Conservation (phyloP, 2,888 invertebrate species). For the Polymixis flavicincta region DNA sequence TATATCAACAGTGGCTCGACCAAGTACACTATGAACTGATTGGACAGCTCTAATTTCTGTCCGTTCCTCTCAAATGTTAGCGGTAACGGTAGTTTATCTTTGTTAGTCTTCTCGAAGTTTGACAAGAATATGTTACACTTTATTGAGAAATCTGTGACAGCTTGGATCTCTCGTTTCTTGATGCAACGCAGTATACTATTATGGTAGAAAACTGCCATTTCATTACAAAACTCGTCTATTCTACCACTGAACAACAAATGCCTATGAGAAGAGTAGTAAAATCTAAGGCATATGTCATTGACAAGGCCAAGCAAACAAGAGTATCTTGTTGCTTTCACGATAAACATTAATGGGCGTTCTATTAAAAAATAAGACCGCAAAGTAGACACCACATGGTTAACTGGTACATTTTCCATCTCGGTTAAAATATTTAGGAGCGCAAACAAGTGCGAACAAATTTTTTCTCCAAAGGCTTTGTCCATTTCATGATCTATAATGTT, state of each 20-base stretch:
- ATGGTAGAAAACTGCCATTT: conserved; percentile 60
- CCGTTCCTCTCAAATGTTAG: conserved; percentile 71
- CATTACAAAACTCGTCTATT: conserved; percentile 65
- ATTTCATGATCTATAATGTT: conserved; percentile 61
- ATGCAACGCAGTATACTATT: conserved; percentile 61
- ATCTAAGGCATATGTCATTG: conserved; percentile 38
- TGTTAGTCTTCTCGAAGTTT: conserved; percentile 62
- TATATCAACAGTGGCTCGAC: conserved; percentile 66
- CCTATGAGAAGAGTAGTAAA: conserved; percentile 33
- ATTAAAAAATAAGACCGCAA: conserved; percentile 56
- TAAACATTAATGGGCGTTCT: conserved; percentile 36
- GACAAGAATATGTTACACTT: conserved; percentile 69
- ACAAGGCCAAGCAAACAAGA: conserved; percentile 31
- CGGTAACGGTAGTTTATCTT: conserved; percentile 48
- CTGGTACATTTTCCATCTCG: conserved; percentile 57
- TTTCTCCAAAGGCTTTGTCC: conserved; percentile 59
- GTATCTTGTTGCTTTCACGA: conserved; percentile 47
- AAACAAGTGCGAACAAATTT: conserved; percentile 60
- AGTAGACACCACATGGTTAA: conserved; percentile 64
- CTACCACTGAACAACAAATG: conserved; percentile 40
- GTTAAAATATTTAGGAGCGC: conserved; percentile 62
- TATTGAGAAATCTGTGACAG: conserved; percentile 66
- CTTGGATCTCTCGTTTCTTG: conserved; percentile 64
- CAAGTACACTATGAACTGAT: conserved; percentile 69
- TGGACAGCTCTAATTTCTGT: conserved; percentile 65